These are phyloP conservation scores for Brevimyrus niger DNA, from an alignment of 2,113 vertebrate genomes.

Conservation along the genomic window DNA sequence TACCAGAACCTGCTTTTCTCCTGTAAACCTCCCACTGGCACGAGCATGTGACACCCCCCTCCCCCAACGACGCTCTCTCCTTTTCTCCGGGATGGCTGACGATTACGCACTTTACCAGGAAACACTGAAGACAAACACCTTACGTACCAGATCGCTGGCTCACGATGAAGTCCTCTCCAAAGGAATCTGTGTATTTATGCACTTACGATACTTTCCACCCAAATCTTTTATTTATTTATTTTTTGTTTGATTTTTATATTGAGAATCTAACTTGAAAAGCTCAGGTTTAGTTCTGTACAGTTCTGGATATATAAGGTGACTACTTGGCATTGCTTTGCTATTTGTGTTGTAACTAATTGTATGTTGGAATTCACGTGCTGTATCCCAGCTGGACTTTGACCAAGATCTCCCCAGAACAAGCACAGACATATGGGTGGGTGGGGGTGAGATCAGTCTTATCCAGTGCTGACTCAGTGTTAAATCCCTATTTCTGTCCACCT, in stretches of 20 bases:
- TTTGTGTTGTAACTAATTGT: background rate
- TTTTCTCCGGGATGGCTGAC: background rate
- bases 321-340: background rate
- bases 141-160: background rate
- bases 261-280: background rate
- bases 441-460: background rate
- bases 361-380: background rate
- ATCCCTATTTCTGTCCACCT: background rate
- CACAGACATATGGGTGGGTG: background rate
- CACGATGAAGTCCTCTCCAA: background rate
- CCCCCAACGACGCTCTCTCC: background rate
- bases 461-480: constrained; percentile 7
- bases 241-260: background rate
- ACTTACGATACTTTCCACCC: background rate
- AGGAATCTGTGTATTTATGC: background rate
- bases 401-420: background rate
- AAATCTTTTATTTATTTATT: background rate
- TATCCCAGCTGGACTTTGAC: background rate
- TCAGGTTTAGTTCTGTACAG: background rate
- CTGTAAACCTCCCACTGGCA: background rate
- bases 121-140: background rate
- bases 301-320: background rate
- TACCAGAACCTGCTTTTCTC: background rate
- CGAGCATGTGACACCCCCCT: background rate
- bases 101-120: background rate